Percentiles rank a stretch among this genome's conserved stretches.
These are phyloP conservation scores for Ennomos fuscantarius DNA, from an alignment of 2,888 invertebrate species.

Conservation along the genomic window DNA sequence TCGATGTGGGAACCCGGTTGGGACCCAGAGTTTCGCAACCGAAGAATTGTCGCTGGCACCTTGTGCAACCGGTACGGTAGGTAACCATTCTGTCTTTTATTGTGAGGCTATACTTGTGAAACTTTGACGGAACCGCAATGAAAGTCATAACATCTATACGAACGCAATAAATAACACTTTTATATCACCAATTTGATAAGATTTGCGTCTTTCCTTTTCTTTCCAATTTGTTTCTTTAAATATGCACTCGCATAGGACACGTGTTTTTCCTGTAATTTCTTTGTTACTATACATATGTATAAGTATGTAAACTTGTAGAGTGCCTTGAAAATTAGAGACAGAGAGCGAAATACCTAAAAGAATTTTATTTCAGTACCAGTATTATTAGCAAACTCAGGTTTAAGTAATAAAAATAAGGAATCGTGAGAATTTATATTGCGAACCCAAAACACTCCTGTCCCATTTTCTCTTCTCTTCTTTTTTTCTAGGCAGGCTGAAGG, in stretches of 20 bases:
- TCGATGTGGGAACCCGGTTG: conserved; percentile 60
- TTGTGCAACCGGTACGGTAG: conserved; percentile 59
- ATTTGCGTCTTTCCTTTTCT: conserved; percentile 25
- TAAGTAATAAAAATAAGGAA: too few species aligned
- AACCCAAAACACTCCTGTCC: too few species aligned
- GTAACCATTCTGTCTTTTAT: conserved; percentile 52
- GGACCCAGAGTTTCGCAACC: conserved; percentile 59
- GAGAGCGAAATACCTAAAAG: too few species aligned
- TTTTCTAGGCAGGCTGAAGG: too few species aligned
- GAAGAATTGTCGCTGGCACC: conserved; percentile 58
- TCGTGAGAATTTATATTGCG: too few species aligned
- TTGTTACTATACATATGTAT: not conserved
- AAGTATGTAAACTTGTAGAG: too few species aligned
- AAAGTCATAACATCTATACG: conserved; percentile 41
- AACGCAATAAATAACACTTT: conserved; percentile 37
- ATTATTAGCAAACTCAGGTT: too few species aligned
- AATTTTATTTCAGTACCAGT: too few species aligned
- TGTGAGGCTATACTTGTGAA: conserved; percentile 50
- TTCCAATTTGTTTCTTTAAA: conserved; percentile 29
- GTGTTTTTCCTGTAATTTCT: conserved; percentile 7
- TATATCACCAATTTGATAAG: conserved; percentile 30
- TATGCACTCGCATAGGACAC: not conserved
- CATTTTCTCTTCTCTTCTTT: too few species aligned
- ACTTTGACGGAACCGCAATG: conserved; percentile 43
- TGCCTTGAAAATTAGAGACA: too few species aligned